Base-by-base conservation (phyloP, 2,888 invertebrate genomes). In the Pterostichus niger region DNA sequence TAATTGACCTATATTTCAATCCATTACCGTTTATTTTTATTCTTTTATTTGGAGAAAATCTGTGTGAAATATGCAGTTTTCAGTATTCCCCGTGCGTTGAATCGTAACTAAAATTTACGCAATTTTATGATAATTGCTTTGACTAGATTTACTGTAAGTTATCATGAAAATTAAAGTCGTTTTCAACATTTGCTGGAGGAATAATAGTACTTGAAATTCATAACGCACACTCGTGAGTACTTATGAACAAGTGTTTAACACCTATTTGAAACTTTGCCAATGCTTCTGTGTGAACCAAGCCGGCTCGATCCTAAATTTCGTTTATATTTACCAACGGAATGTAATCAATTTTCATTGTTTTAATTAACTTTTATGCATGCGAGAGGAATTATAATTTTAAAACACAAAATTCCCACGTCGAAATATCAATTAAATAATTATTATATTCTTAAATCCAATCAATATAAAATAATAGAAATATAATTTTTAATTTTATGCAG, bases 211-310 rank as follows among this genome's bases (percentile, higher is more conserved):
- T 71, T 80, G 80, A 52, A 80, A 80, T 80, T 80, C 80, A 80
- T 80, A 80, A 68, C 80, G 54, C 59, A 35, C 68, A 35, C 40
- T 49, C 79, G 64, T 52, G 59, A 71, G 80, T 80, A 80, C 80
- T 80, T 80, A 59, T 80, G 80, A 80, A 80, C 80, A 80, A 80
- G 80, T 80, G 80, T 80, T 80, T 52, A 80, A 80, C 71, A 80
- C 80, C 80, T 80, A 80, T 80, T 80, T 80, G 80, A 80, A 80
- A 80, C 80, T 80, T 80, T 80, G 80, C 80, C 80, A 80, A 68
- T 79, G 78, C 33, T 46, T 24, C 46, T 31, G 46, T 52, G 71
- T 35, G 33, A 59, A 59, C 46, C 31, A n/a, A 24, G 54, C 64
- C 46, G 44, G 13, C 52, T 33, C 49, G 46, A 49, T 68, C 49